Conservation (phyloP, 1,140 invertebrate genomes). For the Ostrea denselamellosa region DNA sequence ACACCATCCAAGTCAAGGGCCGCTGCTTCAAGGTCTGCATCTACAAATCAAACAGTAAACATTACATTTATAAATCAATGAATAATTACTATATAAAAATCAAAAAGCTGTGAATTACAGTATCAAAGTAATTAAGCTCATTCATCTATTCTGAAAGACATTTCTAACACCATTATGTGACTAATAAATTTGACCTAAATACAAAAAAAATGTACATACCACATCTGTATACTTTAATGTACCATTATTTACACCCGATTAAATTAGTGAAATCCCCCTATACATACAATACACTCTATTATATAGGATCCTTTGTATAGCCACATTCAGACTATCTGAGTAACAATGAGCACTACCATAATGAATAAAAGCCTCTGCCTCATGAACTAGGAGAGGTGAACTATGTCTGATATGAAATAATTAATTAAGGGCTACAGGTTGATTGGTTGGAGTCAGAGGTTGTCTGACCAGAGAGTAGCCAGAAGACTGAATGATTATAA, state of each 20-base stretch:
- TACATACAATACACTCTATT: too few relatives aligned
- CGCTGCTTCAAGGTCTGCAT: slow-evolving; percentile 22
- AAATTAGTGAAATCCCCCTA: too few relatives aligned
- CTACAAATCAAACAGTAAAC: not conserved
- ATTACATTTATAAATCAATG: not conserved
- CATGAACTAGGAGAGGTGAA: not conserved
- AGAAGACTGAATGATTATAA: not conserved
- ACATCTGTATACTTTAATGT: too few relatives aligned
- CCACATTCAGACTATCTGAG: not conserved
- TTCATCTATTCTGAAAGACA: too few relatives aligned
- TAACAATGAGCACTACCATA: not conserved
- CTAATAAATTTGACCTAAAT: too few relatives aligned
- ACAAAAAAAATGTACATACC: too few relatives aligned
- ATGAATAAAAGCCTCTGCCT: not conserved
- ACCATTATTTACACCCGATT: too few relatives aligned
- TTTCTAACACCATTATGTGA: too few relatives aligned
- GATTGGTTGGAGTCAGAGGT: not conserved
- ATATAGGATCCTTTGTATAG: too few relatives aligned
- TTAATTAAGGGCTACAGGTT: slow-evolving; percentile 24
- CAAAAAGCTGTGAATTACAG: too few relatives aligned
- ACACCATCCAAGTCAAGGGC: slow-evolving; percentile 25
- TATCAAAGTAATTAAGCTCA: too few relatives aligned
- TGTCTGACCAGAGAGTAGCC: slow-evolving; percentile 19
- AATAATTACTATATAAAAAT: too few relatives aligned
- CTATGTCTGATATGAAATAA: not conserved